Evolutionary conservation across 1,140 invertebrate genomes (phyloP).

Genomic region (Fopius arisanus): DNA sequence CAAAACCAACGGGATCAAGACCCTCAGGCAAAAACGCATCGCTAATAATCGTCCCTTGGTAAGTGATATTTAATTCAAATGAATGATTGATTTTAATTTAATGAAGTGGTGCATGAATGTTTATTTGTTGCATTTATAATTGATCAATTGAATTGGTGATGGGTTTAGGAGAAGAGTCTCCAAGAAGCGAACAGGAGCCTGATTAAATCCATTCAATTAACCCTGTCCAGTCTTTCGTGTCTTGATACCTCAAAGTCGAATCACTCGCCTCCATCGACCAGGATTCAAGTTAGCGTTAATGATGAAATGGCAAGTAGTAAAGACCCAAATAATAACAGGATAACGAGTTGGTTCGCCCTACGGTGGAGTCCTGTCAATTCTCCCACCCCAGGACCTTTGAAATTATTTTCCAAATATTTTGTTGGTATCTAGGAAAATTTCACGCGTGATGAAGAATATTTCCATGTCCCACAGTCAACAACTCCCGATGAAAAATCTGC

Average conservation of each 20-base stretch:
- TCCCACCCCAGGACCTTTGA: too few relatives aligned
- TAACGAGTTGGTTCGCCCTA: too few relatives aligned
- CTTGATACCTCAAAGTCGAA: slow-evolving; percentile 49
- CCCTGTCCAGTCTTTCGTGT: slow-evolving; percentile 57
- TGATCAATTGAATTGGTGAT: slow-evolving; percentile 42
- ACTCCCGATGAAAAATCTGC: slow-evolving; percentile 40
- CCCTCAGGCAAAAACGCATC: slow-evolving; percentile 45
- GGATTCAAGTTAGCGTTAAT: slow-evolving; percentile 49
- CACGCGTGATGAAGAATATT: neutral
- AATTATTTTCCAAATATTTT: too few relatives aligned
- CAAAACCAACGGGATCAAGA: slow-evolving; percentile 62
- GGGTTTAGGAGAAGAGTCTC: slow-evolving; percentile 52
- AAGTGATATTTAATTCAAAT: neutral
- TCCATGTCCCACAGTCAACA: slow-evolving; percentile 18
- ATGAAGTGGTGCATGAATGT: neutral
- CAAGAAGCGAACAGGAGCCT: slow-evolving; percentile 51
- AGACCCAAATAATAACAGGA: neutral
- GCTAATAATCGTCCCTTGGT: neutral
- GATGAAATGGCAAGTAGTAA: slow-evolving; percentile 46
- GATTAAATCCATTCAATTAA: slow-evolving; percentile 52
- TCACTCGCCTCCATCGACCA: slow-evolving; percentile 54
- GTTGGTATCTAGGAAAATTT: neutral
- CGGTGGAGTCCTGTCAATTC: too few relatives aligned
- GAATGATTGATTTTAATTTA: too few relatives aligned
- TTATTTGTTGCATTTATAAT: slow-evolving; percentile 23